Evolutionary conservation across 2,888 invertebrate genomes (phyloP), one percentile per base, ranked within the genome.

Genomic region (Hemaris fuciformis): DNA sequence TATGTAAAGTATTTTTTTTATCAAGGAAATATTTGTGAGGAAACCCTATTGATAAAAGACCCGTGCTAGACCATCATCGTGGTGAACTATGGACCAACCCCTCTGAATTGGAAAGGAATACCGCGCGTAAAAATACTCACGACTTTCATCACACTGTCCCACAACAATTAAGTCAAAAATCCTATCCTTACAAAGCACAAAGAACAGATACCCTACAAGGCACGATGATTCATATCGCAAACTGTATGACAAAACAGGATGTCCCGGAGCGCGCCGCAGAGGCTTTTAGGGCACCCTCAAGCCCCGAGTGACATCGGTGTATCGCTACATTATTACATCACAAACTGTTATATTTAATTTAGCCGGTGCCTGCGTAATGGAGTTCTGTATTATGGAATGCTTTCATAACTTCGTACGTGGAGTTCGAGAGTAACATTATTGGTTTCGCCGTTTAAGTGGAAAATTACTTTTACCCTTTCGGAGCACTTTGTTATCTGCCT

Each of bases 191-290:
- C 1, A 23, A 23, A 13, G 1, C 1, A 53, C 18, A 20, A 15
- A 6, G 6, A 13, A 27, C 18, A 10, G 53, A 31, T 10, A 60
- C 25, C 38, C 64, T 61, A 66, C 58, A 67, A 62, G 68, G 72
- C 71, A 72, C 76, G 77, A 77, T 72, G 73, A 75, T 79, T 77
- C 76, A 74, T 79, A 78, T 80, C 79, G 79, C 75, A 73, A 70
- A 73, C 70, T 75, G 71, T 82, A 74, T 82, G 80, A 83, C 81
- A 80, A 79, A 77, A 80, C 82, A 84, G 85, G 83, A 83, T 81
- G 79, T 80, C 78, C 80, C 73, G 66, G 65, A 74, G 79, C 72
- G 67, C 64, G 69, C 73, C 68, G 67, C 73, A 71, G 69, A 76
- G 72, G 79, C 81, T 83, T 82, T 83, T 53, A 53, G 53, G 18